These are phyloP conservation scores for Melanotaenia pygmaea DNA, from an alignment of 2,797 vertebrate genomes.

Conservation along the genomic window DNA sequence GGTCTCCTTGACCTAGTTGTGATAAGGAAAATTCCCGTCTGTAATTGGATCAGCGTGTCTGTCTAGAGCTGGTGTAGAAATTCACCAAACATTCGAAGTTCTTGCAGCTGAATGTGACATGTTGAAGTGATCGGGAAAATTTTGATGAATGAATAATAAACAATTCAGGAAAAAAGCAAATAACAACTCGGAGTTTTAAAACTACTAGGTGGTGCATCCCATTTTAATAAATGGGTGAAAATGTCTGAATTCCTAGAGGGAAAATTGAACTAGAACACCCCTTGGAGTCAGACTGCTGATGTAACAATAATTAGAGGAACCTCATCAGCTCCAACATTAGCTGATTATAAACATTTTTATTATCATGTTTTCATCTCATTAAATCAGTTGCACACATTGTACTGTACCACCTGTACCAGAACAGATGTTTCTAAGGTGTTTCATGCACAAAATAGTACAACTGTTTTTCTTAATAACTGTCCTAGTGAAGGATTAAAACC, in stretches of 20 bases:
- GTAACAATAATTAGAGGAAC: background rate
- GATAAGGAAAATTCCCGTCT: conserved; percentile 58
- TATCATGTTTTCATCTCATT: background rate
- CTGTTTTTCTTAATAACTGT: too few relatives aligned
- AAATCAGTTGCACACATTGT: background rate
- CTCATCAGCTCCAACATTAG: background rate
- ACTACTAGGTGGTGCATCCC: background rate
- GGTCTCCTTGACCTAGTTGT: conserved; percentile 66
- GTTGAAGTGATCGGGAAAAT: background rate
- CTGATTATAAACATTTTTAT: background rate
- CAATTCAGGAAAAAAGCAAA: background rate
- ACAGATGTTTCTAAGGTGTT: background rate
- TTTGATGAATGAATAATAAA: background rate
- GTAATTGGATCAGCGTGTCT: conserved; percentile 58
- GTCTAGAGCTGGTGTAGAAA: conserved; percentile 11
- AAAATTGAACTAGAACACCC: background rate
- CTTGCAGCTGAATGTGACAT: background rate
- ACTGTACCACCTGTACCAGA: background rate
- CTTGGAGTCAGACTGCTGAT: background rate
- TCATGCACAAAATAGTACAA: too few relatives aligned
- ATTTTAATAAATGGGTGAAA: background rate
- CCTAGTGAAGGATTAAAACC: too few relatives aligned
- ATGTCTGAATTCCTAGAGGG: background rate
- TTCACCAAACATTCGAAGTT: background rate
- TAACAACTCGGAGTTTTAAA: background rate